Percentiles rank a stretch among this genome's conserved stretches.
These are phyloP conservation scores for Agonopterix heracliana DNA, from an alignment of 2,888 invertebrate species.

Conservation along the genomic window DNA sequence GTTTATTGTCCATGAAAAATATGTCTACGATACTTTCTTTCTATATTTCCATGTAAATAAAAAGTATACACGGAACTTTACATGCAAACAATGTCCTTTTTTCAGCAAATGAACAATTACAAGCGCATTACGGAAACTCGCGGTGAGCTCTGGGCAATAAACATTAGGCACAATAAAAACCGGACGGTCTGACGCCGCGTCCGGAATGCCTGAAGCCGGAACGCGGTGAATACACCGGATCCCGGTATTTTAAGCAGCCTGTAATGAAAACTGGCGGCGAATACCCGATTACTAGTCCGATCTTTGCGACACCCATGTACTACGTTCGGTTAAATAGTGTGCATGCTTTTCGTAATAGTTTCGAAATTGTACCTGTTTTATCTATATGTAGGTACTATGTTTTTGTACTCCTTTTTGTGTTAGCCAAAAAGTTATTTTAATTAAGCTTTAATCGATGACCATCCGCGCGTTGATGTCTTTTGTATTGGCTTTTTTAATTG, in stretches of 20 bases:
- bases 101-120: constrained; percentile 29
- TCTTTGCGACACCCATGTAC: constrained; percentile 24
- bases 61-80: not conserved
- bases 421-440: no score
- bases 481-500: no score
- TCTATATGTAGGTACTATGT: no score
- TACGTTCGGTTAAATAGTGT: constrained; percentile 14
- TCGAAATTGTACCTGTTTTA: not conserved
- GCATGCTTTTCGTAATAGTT: constrained; percentile 9
- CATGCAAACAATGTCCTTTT: constrained; percentile 1
- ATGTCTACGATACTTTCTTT: not conserved
- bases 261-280: constrained; percentile 55
- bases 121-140: constrained; percentile 28
- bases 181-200: constrained; percentile 26
- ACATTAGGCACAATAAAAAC: constrained; percentile 44
- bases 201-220: constrained; percentile 25
- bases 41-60: no score
- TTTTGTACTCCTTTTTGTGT: no score
- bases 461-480: no score
- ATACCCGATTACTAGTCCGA: constrained; percentile 31
- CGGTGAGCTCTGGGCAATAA: constrained; percentile 29
- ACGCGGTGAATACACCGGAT: constrained; percentile 10
- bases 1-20: no score
- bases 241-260: constrained; percentile 58
- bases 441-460: no score